Evolutionary conservation across 2,888 invertebrate genomes (phyloP), one percentile per base, ranked within the genome.

Genomic region (Xestia c-nigrum): DNA sequence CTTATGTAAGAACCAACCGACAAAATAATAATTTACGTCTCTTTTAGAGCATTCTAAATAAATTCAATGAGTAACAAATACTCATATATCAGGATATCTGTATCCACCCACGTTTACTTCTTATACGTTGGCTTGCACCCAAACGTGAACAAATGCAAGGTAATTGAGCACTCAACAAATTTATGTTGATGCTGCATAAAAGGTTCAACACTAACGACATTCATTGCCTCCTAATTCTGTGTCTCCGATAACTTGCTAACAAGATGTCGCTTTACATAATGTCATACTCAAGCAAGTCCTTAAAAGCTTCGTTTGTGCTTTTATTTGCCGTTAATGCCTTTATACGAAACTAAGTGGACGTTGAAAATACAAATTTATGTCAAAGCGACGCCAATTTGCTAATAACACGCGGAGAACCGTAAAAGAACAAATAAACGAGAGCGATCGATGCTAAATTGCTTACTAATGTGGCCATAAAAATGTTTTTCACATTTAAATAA

Each of bases 311-410:
- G 69, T 72, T 86, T 83, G 76, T 87, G 73, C 89, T 93, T 85
- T 93, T 92, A 91, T 92, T 90, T 84, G 72, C 85, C 82, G 86
- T 91, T 90, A 91, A 92, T 91, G 89, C 83, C 88, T 92, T 92
- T 91, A 93, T 92, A 89, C 79, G 74, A 86, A 93, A 93, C 90
- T 90, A 92, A 94, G 92, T 93, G 82, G 84, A 63, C 74, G 84
- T 88, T 83, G 75, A 88, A 85, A 89, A 88, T 89, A 88, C 76
- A 81, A 88, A 89, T 91, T 91, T 88, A 92, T 90, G 88, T 85
- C 85, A 86, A 89, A 86, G 78, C 82, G 91, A 91, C 92, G 92
- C 91, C 92, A 89, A 85, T 88, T 85, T 79, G 83, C 86, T 81
- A 78, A 85, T 86, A 83, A 82, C 81, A 75, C 80, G 59, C 66